Evolutionary conservation across 2,888 invertebrate species (phyloP), one percentile per base, ranked within the genome.

Genomic region (Leptopilina myrica): DNA sequence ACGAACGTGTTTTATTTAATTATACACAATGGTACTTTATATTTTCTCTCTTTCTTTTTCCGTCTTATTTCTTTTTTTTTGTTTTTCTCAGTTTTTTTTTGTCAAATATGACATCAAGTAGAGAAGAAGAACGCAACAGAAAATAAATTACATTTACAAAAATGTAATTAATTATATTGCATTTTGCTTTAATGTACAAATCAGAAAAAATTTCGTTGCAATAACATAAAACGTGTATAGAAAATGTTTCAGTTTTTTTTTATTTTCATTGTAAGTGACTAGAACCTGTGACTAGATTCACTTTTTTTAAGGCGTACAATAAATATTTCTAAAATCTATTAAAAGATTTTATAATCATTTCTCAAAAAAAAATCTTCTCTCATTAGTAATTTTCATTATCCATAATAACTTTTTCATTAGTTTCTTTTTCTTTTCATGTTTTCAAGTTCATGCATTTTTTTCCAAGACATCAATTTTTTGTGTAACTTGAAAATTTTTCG

Each of bases 91-190:
- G 8, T 49, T 33, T 20, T 69, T 56, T 59, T 26, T 20, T 73
- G 33, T n/a, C 56, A 59, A 73, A 73, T 49, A 40, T 40, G 73
- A 73, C 56, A 73, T 73, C 56, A 56, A 73, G 5, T 56, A 73
- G 40, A 73, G 26, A 53, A 56, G 26, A 56, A 14, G 7, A 49
- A 69, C 53, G 53, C 33, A 56, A 33, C 8, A 8, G 43, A 43
- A 43, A 43, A 7, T 43, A 43, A 43, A 43, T 43, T 43, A 43
- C 43, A 43, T 73, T 73, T n/a, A 56, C 56, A 56, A 14, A 12
- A 49, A 69, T 73, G 53, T 53, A 56, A 33, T 33, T 64, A 64
- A 64, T 2, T 73, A 9, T 73, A 56, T 73, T 73, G 33, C 5
- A 33, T 33, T 73, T 56, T 56, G 14, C 2, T 1, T 43, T 8